Evolutionary conservation across 2,888 invertebrate genomes (phyloP), one percentile per base, ranked within the genome.

Genomic region (Serrognathus titanus): DNA sequence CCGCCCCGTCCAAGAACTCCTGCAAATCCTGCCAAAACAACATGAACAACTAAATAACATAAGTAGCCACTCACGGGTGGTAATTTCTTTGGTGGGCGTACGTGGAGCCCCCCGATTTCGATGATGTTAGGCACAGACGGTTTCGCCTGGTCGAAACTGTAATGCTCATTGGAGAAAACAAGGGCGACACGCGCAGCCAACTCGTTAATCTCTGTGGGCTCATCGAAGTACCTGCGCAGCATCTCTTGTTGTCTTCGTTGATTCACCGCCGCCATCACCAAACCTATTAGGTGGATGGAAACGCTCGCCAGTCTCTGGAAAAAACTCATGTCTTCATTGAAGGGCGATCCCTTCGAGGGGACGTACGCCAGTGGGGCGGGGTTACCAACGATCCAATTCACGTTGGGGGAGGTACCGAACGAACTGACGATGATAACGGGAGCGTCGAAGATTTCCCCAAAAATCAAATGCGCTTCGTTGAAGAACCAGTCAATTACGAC

Each of bases 1-100:
- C 76, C 1, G 84, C 77, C 8, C 75, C 71, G 60, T 85, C 82
- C 56, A 85, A 65, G 55, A 80, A 73, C 13, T 74, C 71, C 71
- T 83, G 76, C 1, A 84, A 68, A 68, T 84, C 81, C 79, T 46
- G 16, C 10, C n/a, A 46, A 6, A 46, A 40, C 13, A 13, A 13
- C 7, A 1, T 1, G 6, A 40, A 6, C 40, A 40, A 13, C 2
- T 16, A 40, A 40, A 12, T 40, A 40, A 7, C 3, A 24, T 16
- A 24, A 20, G 5, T 7, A 20, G 11, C 1, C 4, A 1, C 16
- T 46, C n/a, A 46, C 46, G 6, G 4, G 24, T 13, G 46, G 46
- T 24, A 46, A 6, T 46, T 6, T n/a, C 9, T 13, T 46, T 4
- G 46, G 46, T 20, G 12, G 13, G 1, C 6, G n/a, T 12, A 46